phyloP scores from a whole-genome alignment of 2,888 invertebrate species.

The Limnephilus rhombicus region DNA sequence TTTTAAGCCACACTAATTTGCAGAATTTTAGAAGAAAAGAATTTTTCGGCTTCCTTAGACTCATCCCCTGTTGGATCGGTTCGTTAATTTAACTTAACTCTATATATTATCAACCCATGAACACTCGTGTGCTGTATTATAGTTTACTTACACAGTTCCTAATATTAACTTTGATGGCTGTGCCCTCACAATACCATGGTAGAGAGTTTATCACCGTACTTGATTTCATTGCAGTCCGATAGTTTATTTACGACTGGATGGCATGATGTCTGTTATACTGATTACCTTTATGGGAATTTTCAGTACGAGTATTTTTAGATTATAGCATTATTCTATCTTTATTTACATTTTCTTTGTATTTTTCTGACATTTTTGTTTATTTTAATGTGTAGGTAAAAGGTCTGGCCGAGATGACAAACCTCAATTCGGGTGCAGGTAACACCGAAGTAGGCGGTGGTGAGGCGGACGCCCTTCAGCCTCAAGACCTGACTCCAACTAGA shows the following conservation, averaged over 20 bases:
- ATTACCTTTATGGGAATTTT: no score
- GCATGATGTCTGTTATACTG: no score
- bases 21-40: no score
- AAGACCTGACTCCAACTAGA: slow-evolving; percentile 72
- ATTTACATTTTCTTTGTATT: neutral
- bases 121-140: neutral
- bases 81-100: neutral
- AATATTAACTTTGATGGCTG: neutral
- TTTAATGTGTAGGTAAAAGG: slow-evolving; percentile 83
- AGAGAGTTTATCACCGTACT: neutral
- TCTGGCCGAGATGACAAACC: slow-evolving; percentile 94
- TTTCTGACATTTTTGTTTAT: neutral
- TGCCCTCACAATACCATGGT: neutral
- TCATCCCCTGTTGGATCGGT: neutral
- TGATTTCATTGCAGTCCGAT: no score
- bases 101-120: neutral
- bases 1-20: no score
- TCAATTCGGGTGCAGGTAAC: slow-evolving; percentile 80
- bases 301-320: no score
- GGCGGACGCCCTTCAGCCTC: slow-evolving; percentile 69
- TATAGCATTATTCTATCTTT: neutral
- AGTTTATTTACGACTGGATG: no score
- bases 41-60: neutral
- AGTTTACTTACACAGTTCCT: neutral
- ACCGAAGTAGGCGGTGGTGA: slow-evolving; percentile 69